phyloP scores from a whole-genome alignment of 2,888 invertebrate genomes.

The Limnephilus marmoratus region DNA sequence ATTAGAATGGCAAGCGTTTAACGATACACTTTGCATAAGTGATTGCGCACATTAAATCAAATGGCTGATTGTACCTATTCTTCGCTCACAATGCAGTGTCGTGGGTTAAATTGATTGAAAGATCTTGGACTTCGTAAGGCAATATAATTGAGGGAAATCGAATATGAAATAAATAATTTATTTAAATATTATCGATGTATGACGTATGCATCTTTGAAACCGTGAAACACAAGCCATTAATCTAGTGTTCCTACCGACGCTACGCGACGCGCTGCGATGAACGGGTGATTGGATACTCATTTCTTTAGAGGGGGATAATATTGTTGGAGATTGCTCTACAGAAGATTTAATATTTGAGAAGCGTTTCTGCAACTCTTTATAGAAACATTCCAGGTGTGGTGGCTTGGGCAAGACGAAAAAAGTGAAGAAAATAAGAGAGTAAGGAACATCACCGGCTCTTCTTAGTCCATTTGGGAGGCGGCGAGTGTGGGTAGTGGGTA shows the following conservation, averaged over 20 bases:
- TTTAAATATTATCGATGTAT: background rate
- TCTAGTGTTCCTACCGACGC: background rate
- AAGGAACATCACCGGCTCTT: too few relatives aligned
- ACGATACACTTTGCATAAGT: background rate
- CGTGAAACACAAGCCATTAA: background rate
- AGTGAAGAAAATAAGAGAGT: too few relatives aligned
- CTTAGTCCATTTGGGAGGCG: too few relatives aligned
- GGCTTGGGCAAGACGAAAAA: too few relatives aligned
- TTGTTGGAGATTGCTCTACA: too few relatives aligned
- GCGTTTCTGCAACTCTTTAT: too few relatives aligned
- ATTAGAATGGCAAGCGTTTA: conserved; percentile 2
- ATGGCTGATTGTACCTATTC: background rate
- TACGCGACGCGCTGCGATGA: too few relatives aligned
- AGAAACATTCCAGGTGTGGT: too few relatives aligned
- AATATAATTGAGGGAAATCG: background rate
- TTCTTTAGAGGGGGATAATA: too few relatives aligned
- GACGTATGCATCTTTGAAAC: background rate
- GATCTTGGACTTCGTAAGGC: background rate
- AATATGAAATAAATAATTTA: background rate
- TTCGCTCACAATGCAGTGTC: background rate
- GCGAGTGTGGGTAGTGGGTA: too few relatives aligned
- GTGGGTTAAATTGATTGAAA: background rate
- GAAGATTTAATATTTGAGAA: too few relatives aligned
- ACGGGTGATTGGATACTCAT: too few relatives aligned
- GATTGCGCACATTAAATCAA: background rate